phyloP scores from a whole-genome alignment of 2,113 vertebrate species.

The Gopherus flavomarginatus region DNA sequence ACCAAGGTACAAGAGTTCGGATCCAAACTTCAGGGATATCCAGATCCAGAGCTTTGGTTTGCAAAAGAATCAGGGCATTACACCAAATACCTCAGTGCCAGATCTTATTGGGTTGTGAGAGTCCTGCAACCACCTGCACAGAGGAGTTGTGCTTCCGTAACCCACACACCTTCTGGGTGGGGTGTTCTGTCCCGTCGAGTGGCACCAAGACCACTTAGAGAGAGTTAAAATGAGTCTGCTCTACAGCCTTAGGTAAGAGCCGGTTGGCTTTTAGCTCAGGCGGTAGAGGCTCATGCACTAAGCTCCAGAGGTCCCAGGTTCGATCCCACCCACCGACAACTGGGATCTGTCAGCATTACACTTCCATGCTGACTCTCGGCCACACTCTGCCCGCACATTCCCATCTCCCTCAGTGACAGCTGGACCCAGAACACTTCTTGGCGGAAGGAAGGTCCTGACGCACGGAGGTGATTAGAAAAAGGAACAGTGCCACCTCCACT shows the following conservation, averaged over 20 bases:
- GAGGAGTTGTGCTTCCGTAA: background rate
- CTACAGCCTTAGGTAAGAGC: too few species aligned
- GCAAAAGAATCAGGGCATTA: background rate
- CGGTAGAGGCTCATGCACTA: too few species aligned
- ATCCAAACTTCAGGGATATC: background rate
- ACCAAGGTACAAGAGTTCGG: background rate
- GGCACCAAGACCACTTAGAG: too few species aligned
- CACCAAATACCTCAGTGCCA: background rate
- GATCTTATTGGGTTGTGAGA: background rate
- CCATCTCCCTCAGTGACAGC: background rate
- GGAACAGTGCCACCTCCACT: background rate
- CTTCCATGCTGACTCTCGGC: fast-evolving
- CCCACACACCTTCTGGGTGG: too few species aligned
- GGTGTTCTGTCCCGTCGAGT: too few species aligned
- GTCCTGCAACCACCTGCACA: background rate
- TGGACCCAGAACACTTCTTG: background rate
- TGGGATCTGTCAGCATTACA: too few species aligned
- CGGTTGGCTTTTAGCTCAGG: too few species aligned
- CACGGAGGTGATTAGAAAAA: background rate
- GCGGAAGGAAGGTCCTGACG: background rate
- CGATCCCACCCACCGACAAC: too few species aligned
- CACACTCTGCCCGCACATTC: background rate
- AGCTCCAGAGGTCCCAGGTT: too few species aligned
- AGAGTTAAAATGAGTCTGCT: too few species aligned
- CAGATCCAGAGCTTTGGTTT: background rate